These are phyloP conservation scores for Melipona beecheii DNA, from an alignment of 2,888 invertebrate species.

Conservation along the genomic window DNA sequence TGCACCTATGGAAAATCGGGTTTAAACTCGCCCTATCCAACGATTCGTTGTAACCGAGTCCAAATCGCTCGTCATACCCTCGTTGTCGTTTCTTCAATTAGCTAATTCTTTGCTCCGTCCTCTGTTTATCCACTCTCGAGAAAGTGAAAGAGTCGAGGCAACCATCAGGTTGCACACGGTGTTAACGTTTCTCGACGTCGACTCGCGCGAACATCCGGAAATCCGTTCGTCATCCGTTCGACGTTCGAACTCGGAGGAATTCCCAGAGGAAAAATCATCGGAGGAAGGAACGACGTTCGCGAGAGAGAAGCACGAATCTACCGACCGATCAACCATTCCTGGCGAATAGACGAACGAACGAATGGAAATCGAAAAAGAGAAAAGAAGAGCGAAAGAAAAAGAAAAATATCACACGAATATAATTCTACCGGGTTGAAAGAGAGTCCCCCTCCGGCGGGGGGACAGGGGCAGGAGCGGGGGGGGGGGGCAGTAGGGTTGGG, in stretches of 20 bases:
- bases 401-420: conserved; percentile 54
- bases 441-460: not conserved
- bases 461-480: too few relatives aligned
- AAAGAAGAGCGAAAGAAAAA: not conserved
- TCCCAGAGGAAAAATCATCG: conserved; percentile 14
- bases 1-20: conserved; percentile 63
- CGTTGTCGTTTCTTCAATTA: too few relatives aligned
- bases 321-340: not conserved
- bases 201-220: not conserved
- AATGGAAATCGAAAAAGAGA: not conserved
- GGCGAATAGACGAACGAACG: not conserved
- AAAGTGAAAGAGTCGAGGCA: not conserved
- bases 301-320: not conserved
- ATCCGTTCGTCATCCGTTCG: not conserved
- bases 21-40: conserved; percentile 28
- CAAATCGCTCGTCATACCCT: not conserved
- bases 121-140: not conserved
- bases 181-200: not conserved
- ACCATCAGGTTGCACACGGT: not conserved
- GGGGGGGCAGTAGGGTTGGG: not conserved
- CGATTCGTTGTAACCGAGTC: conserved; percentile 24
- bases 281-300: conserved; percentile 12
- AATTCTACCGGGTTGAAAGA: conserved; percentile 54
- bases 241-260: conserved; percentile 12
- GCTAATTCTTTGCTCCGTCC: not conserved